phyloP scores from a whole-genome alignment of 2,113 vertebrate genomes.

The Todiramphus chloris region DNA sequence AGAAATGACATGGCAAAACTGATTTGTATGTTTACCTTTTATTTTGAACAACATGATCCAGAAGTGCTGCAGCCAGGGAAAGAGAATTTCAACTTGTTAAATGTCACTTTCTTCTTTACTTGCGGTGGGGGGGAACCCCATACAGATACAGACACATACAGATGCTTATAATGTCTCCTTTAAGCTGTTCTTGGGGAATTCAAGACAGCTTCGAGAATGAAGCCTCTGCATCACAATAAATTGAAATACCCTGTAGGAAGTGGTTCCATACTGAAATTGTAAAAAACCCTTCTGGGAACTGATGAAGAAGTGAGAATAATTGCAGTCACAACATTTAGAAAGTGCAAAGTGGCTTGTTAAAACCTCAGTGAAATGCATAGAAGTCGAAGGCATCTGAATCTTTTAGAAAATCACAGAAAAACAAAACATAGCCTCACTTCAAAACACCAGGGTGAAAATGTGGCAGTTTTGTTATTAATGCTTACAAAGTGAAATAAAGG shows the following conservation, averaged over 20 bases:
- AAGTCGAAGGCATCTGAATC: background rate
- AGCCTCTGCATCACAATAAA: background rate
- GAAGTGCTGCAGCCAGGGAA: background rate
- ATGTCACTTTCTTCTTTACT: background rate
- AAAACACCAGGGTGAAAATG: background rate
- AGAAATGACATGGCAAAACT: background rate
- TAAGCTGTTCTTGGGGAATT: background rate
- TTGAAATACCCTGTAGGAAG: conserved; percentile 41
- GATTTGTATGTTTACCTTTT: background rate
- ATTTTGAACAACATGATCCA: background rate
- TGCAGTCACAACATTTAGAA: conserved; percentile 69
- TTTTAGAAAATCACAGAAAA: background rate
- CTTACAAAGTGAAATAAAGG: background rate
- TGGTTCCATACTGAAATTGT: conserved; percentile 30
- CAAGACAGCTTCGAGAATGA: background rate
- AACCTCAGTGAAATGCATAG: background rate
- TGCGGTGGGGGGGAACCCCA: background rate
- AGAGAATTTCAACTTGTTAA: background rate
- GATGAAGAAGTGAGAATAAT: conserved; percentile 63
- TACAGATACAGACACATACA: background rate
- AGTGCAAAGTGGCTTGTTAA: conserved; percentile 57
- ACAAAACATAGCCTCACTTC: background rate
- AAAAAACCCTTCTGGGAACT: conserved; percentile 31
- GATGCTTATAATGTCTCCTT: conserved; percentile 4
- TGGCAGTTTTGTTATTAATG: background rate